A percentile compares a stretch with the other conserved stretches of the same genome.
Conservation (phyloP, 2,888 invertebrate genomes). For the Himalopsyche anomala region DNA sequence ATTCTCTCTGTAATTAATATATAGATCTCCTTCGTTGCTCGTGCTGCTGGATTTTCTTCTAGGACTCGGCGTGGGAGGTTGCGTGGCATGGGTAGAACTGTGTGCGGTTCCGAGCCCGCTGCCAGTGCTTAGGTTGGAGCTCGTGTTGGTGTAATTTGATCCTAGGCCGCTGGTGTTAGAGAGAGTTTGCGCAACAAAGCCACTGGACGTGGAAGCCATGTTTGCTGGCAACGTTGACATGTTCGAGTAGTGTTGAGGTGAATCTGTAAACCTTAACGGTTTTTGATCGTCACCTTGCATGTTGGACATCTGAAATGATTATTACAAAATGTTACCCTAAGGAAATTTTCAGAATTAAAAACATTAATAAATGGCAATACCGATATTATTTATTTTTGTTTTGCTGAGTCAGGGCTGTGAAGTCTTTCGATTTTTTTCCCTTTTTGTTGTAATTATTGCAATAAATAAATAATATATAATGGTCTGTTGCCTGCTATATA, state of each 20-base stretch:
- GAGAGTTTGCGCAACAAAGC: slow-evolving; percentile 71
- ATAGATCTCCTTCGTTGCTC: slow-evolving; percentile 83
- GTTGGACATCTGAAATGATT: slow-evolving; percentile 49
- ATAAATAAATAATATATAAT: too few species aligned
- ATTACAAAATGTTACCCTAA: slow-evolving; percentile 43
- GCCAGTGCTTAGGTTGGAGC: slow-evolving; percentile 67
- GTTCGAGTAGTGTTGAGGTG: slow-evolving; percentile 82
- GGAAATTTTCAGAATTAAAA: slow-evolving; percentile 26
- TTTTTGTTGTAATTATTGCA: too few species aligned
- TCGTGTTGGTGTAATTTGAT: slow-evolving; percentile 74
- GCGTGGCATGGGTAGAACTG: slow-evolving; percentile 68
- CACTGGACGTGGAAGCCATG: slow-evolving; percentile 70
- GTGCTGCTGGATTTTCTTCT: slow-evolving; percentile 84
- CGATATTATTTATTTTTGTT: not conserved
- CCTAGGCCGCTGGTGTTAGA: slow-evolving; percentile 77
- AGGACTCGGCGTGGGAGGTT: slow-evolving; percentile 82
- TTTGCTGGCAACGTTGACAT: slow-evolving; percentile 71
- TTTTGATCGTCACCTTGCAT: slow-evolving; percentile 77
- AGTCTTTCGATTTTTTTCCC: too few species aligned
- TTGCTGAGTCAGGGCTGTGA: too few species aligned
- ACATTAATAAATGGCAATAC: slow-evolving; percentile 29
- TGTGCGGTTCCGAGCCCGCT: slow-evolving; percentile 70
- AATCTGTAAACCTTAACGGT: slow-evolving; percentile 85
- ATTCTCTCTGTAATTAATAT: slow-evolving; percentile 76
- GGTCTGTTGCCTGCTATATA: too few species aligned